Percentiles rank a stretch among this genome's conserved stretches.
phyloP scores from a whole-genome alignment of 2,797 vertebrate genomes.

The Oreonectes daqikongensis region DNA sequence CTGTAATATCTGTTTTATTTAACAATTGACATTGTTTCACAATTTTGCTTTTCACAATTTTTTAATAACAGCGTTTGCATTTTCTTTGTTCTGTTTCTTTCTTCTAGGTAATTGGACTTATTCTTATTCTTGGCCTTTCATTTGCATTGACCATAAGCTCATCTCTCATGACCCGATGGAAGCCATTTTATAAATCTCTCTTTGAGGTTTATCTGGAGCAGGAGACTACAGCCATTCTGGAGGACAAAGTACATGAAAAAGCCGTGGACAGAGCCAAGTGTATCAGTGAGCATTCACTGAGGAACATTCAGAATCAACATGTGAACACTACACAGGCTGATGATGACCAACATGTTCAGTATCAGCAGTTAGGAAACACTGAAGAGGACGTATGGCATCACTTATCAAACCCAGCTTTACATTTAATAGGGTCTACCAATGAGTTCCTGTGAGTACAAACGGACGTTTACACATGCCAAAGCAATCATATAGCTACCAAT shows the following conservation, averaged over 20 bases:
- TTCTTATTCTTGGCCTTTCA: slow-evolving; percentile 47
- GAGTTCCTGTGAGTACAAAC: too few species aligned
- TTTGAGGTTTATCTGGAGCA: slow-evolving; percentile 51
- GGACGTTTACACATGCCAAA: too few species aligned
- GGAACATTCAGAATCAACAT: slow-evolving; percentile 15
- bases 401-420: slow-evolving; percentile 2
- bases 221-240: slow-evolving; percentile 48
- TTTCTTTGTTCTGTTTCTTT: background rate
- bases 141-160: slow-evolving; percentile 40
- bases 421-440: background rate
- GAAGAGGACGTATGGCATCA: background rate
- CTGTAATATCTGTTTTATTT: too few species aligned
- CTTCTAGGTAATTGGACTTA: slow-evolving; percentile 49
- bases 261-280: slow-evolving; percentile 48
- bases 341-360: slow-evolving; percentile 26
- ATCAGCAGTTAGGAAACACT: slow-evolving; percentile 9
- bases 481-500: too few species aligned
- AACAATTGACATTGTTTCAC: too few species aligned
- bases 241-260: slow-evolving; percentile 48
- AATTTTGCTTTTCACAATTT: too few species aligned
- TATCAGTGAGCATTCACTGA: slow-evolving; percentile 41
- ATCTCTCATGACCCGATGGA: slow-evolving; percentile 28
- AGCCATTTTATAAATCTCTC: slow-evolving; percentile 50
- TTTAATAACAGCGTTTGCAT: background rate
- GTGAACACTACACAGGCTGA: slow-evolving; percentile 3